Evolutionary conservation across 2,888 invertebrate species (phyloP).

Genomic region (Laothoe populi): DNA sequence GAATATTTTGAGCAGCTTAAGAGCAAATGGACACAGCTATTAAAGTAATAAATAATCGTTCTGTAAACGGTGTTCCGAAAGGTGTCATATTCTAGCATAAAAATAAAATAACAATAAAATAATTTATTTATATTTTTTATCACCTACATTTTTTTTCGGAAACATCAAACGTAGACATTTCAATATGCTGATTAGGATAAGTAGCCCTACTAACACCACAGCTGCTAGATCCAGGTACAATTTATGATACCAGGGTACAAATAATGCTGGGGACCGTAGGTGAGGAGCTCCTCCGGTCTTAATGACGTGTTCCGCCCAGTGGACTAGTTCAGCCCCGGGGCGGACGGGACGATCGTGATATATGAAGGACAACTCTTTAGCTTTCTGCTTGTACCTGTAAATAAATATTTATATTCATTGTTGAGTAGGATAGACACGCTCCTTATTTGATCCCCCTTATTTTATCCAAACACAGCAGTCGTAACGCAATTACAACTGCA

Average conservation of each 20-base stretch:
- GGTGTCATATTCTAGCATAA: no score
- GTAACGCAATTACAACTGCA: no score
- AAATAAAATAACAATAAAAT: not conserved
- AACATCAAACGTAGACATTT: not conserved
- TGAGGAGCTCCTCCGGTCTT: slow-evolving; percentile 82
- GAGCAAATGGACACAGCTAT: no score
- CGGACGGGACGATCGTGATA: slow-evolving; percentile 74
- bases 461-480: no score
- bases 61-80: no score
- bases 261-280: slow-evolving; percentile 56
- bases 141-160: slow-evolving; percentile 1
- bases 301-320: slow-evolving; percentile 88
- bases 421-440: no score
- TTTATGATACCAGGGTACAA: slow-evolving; percentile 52
- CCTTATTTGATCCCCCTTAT: no score
- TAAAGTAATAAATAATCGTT: no score
- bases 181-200: not conserved
- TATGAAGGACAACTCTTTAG: slow-evolving; percentile 45
- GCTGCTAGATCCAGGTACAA: slow-evolving; percentile 57
- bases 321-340: slow-evolving; percentile 85
- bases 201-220: slow-evolving; percentile 31
- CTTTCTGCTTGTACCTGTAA: slow-evolving; percentile 47
- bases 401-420: no score
- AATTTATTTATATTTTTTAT: slow-evolving; percentile 17
- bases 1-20: no score